A percentile compares a stretch with the other conserved stretches of the same genome.
Evolutionary conservation across 64 coral and sea anemone species (phyloP).

Genomic region (Stylophora pistillata): DNA sequence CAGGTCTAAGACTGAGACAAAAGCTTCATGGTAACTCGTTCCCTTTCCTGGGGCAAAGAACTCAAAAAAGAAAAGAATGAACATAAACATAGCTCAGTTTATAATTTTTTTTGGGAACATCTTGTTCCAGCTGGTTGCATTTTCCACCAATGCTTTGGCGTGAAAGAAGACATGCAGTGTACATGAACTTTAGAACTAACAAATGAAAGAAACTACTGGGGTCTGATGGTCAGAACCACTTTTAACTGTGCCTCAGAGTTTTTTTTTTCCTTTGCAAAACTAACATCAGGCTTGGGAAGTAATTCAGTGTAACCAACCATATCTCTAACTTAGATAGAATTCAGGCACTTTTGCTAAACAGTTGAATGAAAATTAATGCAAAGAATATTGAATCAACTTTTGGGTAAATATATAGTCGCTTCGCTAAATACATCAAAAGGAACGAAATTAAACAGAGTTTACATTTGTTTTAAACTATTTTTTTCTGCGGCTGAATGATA

Average conservation of each 20-base stretch:
- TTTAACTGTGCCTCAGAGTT: background rate
- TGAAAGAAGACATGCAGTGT: too few species aligned
- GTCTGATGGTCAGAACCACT: background rate
- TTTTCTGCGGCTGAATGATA: background rate
- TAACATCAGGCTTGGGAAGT: too few species aligned
- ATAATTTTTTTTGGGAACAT: background rate
- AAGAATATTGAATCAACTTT: too few species aligned
- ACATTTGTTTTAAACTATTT: background rate
- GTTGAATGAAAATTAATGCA: too few species aligned
- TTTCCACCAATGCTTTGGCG: background rate
- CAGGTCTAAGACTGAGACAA: background rate
- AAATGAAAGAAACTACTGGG: background rate
- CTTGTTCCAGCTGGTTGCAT: constrained; percentile 3
- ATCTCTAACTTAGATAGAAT: too few species aligned
- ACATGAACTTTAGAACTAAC: background rate
- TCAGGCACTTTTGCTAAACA: too few species aligned
- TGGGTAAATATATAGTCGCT: too few species aligned
- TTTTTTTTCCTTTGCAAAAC: background rate
- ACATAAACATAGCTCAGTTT: background rate
- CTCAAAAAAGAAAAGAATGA: background rate
- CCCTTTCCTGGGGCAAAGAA: background rate
- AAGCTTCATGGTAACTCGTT: background rate
- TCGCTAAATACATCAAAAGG: too few species aligned
- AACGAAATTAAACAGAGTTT: too few species aligned
- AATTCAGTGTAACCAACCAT: too few species aligned